A percentile compares a stretch with the other conserved stretches of the same genome.
phyloP scores from a whole-genome alignment of 2,797 vertebrate genomes.

The Poeciliopsis turneri region DNA sequence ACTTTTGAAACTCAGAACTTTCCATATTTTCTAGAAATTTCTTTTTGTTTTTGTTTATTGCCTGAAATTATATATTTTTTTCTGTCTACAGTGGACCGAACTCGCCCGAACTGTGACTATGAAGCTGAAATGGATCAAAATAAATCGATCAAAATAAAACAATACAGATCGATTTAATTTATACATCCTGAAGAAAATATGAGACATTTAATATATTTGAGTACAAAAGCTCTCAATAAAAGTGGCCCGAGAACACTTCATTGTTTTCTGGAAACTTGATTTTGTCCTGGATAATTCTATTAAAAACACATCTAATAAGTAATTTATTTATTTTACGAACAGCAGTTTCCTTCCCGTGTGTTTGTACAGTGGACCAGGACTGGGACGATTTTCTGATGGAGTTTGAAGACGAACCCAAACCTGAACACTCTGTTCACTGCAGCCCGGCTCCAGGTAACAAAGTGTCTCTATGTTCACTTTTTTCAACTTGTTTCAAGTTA shows the following conservation, averaged over 20 bases:
- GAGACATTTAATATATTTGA: background rate
- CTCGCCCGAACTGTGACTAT: background rate
- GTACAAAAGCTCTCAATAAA: background rate
- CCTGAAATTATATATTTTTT: too few relatives aligned
- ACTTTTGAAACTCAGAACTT: too few relatives aligned
- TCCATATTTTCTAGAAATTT: too few relatives aligned
- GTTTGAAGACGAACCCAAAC: conserved; percentile 88
- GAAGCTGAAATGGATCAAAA: background rate
- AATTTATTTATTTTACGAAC: background rate
- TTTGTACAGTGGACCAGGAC: conserved; percentile 85
- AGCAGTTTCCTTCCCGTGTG: background rate
- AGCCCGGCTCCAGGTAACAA: conserved; percentile 89
- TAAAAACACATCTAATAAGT: background rate
- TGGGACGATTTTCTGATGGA: conserved; percentile 90
- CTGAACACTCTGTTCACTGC: conserved; percentile 85
- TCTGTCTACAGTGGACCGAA: too few relatives aligned
- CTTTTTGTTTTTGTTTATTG: too few relatives aligned
- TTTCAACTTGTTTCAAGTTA: too few relatives aligned
- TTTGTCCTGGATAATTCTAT: background rate
- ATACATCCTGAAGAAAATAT: background rate
- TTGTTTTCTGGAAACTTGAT: background rate
- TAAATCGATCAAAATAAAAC: background rate
- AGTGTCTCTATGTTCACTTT: background rate
- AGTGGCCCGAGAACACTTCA: background rate
- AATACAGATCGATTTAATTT: background rate